These are phyloP conservation scores for Agonopterix alstromeriana DNA, from an alignment of 2,888 invertebrate species.

Conservation along the genomic window DNA sequence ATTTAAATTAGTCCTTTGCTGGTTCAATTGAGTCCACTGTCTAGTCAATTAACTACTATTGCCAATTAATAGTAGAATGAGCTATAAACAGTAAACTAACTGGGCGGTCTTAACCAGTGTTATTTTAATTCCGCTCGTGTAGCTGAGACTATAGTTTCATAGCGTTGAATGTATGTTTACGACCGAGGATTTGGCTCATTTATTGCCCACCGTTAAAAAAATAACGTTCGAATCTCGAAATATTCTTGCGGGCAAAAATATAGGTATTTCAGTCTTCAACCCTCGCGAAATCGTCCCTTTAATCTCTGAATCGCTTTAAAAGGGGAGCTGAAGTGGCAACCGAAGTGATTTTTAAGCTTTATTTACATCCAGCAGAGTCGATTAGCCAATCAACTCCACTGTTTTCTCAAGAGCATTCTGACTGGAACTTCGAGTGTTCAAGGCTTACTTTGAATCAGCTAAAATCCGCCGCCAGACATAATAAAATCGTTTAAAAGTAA, in stretches of 20 bases:
- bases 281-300: constrained; percentile 22
- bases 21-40: no score
- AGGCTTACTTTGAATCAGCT: no score
- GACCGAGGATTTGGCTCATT: constrained; percentile 18
- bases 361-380: constrained; percentile 26
- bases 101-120: constrained; percentile 30
- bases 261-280: not conserved
- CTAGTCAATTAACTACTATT: constrained; percentile 6
- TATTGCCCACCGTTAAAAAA: constrained; percentile 9
- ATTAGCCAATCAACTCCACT: not conserved
- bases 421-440: not conserved
- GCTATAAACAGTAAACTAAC: constrained; percentile 5
- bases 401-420: not conserved
- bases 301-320: constrained; percentile 34
- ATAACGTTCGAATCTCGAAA: no score
- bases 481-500: no score
- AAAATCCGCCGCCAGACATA: no score
- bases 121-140: constrained; percentile 22
- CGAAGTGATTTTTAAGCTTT: constrained; percentile 56
- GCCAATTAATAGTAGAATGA: constrained; percentile 4
- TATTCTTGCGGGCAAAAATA: no score
- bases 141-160: constrained; percentile 12
- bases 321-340: constrained; percentile 30
- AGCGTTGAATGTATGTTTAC: constrained; percentile 24
- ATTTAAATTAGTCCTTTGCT: no score